Conservation (phyloP, 2,797 vertebrate species). For the Gymnoscopelus microlampas region DNA sequence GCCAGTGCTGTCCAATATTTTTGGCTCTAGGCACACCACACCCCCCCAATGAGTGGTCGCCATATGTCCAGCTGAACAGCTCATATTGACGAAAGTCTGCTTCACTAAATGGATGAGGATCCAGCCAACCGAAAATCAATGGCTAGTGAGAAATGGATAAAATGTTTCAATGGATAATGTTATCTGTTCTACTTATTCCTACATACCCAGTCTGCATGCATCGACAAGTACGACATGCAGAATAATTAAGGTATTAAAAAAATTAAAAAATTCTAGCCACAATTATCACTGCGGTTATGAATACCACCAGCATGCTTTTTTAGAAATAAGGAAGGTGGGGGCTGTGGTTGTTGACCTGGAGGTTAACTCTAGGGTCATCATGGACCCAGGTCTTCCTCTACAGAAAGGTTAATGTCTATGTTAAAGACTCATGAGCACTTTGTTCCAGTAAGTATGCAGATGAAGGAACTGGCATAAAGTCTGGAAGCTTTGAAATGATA, state of each 20-base stretch:
- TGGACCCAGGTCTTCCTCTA: neutral
- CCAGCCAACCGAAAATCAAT: slow-evolving; percentile 37
- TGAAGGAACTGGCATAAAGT: slow-evolving; percentile 1
- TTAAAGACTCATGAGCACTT: neutral
- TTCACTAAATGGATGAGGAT: slow-evolving; percentile 21
- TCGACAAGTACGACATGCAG: neutral
- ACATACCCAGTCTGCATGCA: neutral
- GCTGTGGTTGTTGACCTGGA: neutral
- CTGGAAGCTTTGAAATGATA: neutral
- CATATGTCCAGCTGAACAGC: slow-evolving; percentile 56
- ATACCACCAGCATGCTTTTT: slow-evolving; percentile 23
- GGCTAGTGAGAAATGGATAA: neutral
- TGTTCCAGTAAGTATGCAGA: slow-evolving; percentile 25
- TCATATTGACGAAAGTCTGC: slow-evolving; percentile 25
- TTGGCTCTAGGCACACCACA: slow-evolving; percentile 29
- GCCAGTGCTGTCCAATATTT: slow-evolving; percentile 21
- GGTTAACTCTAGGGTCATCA: slow-evolving; percentile 21
- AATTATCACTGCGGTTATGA: slow-evolving; percentile 24
- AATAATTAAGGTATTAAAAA: slow-evolving; percentile 6
- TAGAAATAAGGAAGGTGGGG: neutral
- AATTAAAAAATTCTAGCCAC: slow-evolving; percentile 4
- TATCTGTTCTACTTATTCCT: neutral
- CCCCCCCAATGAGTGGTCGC: slow-evolving; percentile 29
- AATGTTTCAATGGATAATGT: slow-evolving; percentile 5
- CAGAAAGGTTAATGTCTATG: slow-evolving; percentile 10